Evolutionary conservation across 2,113 vertebrate genomes (phyloP), one percentile per base, ranked within the genome.

Genomic region (Epinephelus moara): DNA sequence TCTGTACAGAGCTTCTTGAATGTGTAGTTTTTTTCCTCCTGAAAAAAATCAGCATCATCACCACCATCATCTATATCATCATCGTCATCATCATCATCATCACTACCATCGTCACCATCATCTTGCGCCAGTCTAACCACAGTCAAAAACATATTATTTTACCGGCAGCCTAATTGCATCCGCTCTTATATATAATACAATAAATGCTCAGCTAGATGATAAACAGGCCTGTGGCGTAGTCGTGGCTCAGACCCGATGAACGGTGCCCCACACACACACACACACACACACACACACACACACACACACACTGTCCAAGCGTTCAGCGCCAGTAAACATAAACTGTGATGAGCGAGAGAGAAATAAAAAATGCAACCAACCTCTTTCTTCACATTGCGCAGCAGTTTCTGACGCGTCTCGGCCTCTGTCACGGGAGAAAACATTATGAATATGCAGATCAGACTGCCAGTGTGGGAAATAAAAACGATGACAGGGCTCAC

Each of bases 381-480:
- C 97, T 99, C 97, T 94, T 99, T 98, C 94, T 98, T 98, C 75
- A 97, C 97, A 74, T 95, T 97, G 94, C 97, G 96, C 94, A 98
- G 96, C 93, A 98, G 91, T 88, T 95, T 96, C 96, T 99, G 97
- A 53, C 97, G 96, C 89, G 96, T 98, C 95, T 98, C 97, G 70
- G 95, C 95, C 87, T 97, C 97, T 97, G 95, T 91, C 90, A 92
- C 68, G 25, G 42, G 79, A 92, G 83, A 93, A 93, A 86, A 95
- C 87, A 94, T 75, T 21, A 80, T 87, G 75, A 86, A 45, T 71
- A 60, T 62, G 60, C 45, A n/a, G 79, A 85, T 92, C 79, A 68
- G 77, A 79, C 25, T 13, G 21, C 78, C 47, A 13, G 68, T 60
- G 17, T 70, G 19, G 73, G 50, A 80, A 33, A 85, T 64, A 33